Percentiles rank a stretch among this genome's conserved stretches.
Conservation (phyloP, 2,888 invertebrate species). For the Andrena camellia region DNA sequence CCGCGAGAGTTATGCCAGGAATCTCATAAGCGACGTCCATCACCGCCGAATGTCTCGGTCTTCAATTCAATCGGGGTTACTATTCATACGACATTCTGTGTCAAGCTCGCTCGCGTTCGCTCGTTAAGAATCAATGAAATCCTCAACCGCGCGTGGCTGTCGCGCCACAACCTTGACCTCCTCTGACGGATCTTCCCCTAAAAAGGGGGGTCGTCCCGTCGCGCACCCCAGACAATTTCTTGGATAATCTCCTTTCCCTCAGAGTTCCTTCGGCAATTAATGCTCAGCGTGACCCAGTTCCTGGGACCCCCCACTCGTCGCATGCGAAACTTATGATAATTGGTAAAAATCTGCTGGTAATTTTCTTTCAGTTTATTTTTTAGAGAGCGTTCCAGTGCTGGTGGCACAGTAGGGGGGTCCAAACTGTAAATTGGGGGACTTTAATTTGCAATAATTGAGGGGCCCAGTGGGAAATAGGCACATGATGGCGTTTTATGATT, state of each 20-base stretch:
- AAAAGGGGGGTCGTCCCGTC: conserved; percentile 30
- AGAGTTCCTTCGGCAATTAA: conserved; percentile 21
- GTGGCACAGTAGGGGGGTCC: no score
- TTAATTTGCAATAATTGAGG: no score
- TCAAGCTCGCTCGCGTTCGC: conserved; percentile 56
- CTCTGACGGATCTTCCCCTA: conserved; percentile 31
- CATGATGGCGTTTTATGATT: no score
- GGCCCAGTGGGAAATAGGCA: no score
- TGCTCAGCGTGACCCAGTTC: conserved; percentile 16
- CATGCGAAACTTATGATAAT: background rate
- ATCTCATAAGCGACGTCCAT: conserved; percentile 68
- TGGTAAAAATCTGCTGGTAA: background rate
- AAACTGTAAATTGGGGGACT: no score
- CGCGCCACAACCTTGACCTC: conserved; percentile 63
- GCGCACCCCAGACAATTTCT: conserved; percentile 27
- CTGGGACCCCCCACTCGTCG: background rate
- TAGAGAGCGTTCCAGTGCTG: no score
- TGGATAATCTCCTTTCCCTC: conserved; percentile 17
- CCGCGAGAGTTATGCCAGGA: conserved; percentile 62
- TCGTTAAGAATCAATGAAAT: conserved; percentile 76
- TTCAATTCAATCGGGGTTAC: conserved; percentile 54
- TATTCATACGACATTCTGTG: conserved; percentile 68
- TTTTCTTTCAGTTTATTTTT: background rate
- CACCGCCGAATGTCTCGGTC: conserved; percentile 59
- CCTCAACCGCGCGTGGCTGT: conserved; percentile 32